Evolutionary conservation across 2,888 invertebrate genomes (phyloP).

Genomic region (Tubiluchus corallicola): DNA sequence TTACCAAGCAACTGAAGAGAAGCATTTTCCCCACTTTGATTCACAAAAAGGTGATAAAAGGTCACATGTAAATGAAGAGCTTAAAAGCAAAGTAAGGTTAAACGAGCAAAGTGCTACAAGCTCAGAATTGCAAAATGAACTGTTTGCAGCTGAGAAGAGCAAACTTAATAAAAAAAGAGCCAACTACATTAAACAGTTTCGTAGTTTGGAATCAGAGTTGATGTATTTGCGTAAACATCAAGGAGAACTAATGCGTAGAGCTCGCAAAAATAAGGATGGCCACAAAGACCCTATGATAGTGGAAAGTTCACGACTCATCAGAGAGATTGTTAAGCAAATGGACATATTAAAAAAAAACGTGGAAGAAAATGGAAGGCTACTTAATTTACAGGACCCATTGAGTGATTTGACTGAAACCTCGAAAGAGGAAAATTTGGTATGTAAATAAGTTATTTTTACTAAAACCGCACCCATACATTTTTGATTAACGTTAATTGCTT

Average conservation of each 20-base stretch:
- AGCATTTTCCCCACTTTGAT: no score
- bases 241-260: slow-evolving; percentile 21
- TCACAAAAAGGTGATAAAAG: no score
- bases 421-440: background rate
- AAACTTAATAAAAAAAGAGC: slow-evolving; percentile 9
- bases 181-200: slow-evolving; percentile 9
- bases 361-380: slow-evolving; percentile 11
- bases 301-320: slow-evolving; percentile 22
- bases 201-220: slow-evolving; percentile 19
- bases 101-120: background rate
- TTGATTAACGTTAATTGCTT: no score
- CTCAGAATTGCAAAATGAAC: background rate
- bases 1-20: background rate
- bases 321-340: slow-evolving; percentile 21
- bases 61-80: no score
- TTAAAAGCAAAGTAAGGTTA: no score
- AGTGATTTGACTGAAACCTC: no score
- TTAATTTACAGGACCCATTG: background rate
- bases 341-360: slow-evolving; percentile 14
- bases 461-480: no score
- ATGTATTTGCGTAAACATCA: slow-evolving; percentile 20
- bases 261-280: slow-evolving; percentile 20
- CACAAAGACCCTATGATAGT: slow-evolving; percentile 23
- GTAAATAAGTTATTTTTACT: background rate
- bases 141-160: background rate